Conservation (phyloP, 1,140 invertebrate genomes). For the Sweltsa coloradensis region DNA sequence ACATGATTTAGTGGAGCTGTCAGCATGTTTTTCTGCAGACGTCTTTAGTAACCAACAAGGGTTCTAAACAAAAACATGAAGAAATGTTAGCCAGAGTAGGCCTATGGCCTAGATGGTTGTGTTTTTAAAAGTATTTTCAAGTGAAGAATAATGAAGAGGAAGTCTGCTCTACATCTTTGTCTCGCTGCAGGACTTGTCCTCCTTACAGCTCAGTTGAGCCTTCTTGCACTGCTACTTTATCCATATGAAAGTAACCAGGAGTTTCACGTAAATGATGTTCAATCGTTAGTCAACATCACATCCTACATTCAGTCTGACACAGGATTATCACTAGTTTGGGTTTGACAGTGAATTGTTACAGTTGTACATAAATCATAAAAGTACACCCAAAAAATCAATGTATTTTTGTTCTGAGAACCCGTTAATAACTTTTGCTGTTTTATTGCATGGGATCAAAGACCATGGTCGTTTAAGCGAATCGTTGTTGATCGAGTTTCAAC, state of each 20-base stretch:
- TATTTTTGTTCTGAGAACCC: not conserved
- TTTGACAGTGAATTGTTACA: not conserved
- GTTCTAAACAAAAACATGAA: too few species aligned
- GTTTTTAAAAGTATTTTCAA: too few species aligned
- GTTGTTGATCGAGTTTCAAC: constrained; percentile 1
- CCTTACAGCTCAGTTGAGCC: not conserved
- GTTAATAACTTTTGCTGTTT: not conserved
- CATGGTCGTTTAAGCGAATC: constrained; percentile 4
- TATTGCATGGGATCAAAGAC: not conserved
- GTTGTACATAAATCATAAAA: not conserved
- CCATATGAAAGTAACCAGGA: not conserved
- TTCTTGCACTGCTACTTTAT: not conserved
- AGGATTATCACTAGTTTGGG: not conserved
- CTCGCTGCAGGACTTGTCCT: not conserved
- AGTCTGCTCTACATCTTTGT: not conserved
- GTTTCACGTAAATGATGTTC: not conserved
- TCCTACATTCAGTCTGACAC: not conserved
- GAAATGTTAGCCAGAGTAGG: too few species aligned
- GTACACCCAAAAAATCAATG: not conserved
- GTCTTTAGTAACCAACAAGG: too few species aligned
- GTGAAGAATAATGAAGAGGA: constrained; percentile 1
- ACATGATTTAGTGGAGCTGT: too few species aligned
- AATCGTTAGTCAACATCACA: constrained; percentile 2
- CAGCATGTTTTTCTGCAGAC: too few species aligned
- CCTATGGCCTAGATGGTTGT: too few species aligned